These are phyloP conservation scores for Gobius niger DNA, from an alignment of 2,113 vertebrate species.

Conservation along the genomic window DNA sequence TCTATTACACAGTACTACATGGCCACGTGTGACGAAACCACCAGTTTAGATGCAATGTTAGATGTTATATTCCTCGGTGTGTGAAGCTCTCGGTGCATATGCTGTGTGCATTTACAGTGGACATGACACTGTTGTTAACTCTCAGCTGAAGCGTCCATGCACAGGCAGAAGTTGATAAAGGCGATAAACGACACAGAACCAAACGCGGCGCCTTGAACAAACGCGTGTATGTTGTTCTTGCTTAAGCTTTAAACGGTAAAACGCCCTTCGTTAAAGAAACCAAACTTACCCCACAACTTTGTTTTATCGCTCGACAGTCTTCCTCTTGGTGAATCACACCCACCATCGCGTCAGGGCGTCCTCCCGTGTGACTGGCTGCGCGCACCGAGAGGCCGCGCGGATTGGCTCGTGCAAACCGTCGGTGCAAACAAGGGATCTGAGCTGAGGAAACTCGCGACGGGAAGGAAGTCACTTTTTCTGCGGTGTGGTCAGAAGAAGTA, in stretches of 20 bases:
- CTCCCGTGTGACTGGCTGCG: conserved; percentile 55
- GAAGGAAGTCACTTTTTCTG: conserved; percentile 49
- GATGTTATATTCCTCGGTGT: neutral
- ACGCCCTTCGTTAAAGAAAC: conserved; percentile 10
- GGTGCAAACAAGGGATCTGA: neutral
- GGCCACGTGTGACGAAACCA: no score
- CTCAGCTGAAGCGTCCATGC: neutral
- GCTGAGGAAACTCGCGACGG: conserved; percentile 30
- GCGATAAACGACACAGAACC: neutral
- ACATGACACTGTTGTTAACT: neutral
- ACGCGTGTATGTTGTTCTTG: no score
- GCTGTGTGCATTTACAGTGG: neutral
- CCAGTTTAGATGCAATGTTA: no score
- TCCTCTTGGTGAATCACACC: conserved; percentile 53
- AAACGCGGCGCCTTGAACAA: neutral
- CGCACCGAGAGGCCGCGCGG: neutral
- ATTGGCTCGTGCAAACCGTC: conserved; percentile 45
- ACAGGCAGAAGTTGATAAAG: neutral
- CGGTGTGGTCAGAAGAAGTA: no score
- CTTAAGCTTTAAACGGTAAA: neutral
- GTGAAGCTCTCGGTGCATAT: neutral
- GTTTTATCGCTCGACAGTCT: conserved; percentile 46
- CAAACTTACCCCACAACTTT: conserved; percentile 70
- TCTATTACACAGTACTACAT: no score
- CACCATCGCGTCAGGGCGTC: conserved; percentile 27